Evolutionary conservation across 2,888 invertebrate species (phyloP).

Genomic region (Cephus rjabovi): DNA sequence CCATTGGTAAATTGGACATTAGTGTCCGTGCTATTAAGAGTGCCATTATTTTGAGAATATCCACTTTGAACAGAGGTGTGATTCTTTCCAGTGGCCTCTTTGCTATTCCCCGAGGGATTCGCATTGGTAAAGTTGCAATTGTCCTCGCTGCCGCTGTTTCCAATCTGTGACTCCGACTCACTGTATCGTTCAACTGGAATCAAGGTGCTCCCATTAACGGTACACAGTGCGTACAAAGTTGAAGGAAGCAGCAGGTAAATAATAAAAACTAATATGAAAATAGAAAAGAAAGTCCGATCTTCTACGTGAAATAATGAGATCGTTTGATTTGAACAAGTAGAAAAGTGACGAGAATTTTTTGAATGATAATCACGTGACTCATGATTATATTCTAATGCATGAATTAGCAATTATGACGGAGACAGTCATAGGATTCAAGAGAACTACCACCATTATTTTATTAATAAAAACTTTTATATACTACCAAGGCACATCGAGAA

Average conservation of each 20-base stretch:
- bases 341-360: not conserved
- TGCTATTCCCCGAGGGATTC: slow-evolving; percentile 56
- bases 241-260: slow-evolving; percentile 9
- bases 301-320: not conserved
- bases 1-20: slow-evolving; percentile 58
- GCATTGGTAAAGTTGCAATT: slow-evolving; percentile 64
- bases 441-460: slow-evolving; percentile 22
- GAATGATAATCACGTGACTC: slow-evolving; percentile 14
- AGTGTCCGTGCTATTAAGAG: slow-evolving; percentile 51
- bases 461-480: slow-evolving; percentile 13
- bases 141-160: slow-evolving; percentile 70
- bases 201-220: slow-evolving; percentile 46
- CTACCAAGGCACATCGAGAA: slow-evolving; percentile 13
- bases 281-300: not conserved
- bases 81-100: slow-evolving; percentile 63
- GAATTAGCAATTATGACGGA: slow-evolving; percentile 1
- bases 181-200: slow-evolving; percentile 83
- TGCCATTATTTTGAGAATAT: slow-evolving; percentile 61
- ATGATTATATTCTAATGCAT: not conserved
- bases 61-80: slow-evolving; percentile 56
- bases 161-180: slow-evolving; percentile 86
- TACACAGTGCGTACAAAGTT: slow-evolving; percentile 29
- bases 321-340: not conserved
- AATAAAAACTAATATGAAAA: slow-evolving; percentile 15
- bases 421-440: not conserved